These are phyloP conservation scores for Cetoscarus ocellatus DNA, from an alignment of 2,797 vertebrate genomes.

Conservation along the genomic window DNA sequence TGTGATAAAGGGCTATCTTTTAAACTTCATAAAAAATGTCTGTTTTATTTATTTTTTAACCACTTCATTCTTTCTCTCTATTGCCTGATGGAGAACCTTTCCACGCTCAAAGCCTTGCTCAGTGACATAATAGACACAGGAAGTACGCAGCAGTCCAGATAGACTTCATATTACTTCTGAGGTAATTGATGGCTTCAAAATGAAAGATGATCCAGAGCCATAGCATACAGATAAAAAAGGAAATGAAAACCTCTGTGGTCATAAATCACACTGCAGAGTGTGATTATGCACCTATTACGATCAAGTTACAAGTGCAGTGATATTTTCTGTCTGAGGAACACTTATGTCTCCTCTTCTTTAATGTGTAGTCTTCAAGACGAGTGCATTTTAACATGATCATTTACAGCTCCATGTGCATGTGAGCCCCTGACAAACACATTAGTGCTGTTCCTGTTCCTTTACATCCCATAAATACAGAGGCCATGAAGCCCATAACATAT, in stretches of 20 bases:
- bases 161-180: conserved; percentile 44
- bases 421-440: conserved; percentile 9
- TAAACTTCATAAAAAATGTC: conserved; percentile 2
- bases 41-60: conserved; percentile 6
- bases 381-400: conserved; percentile 64
- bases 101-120: conserved; percentile 20
- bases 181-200: conserved; percentile 55
- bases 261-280: conserved; percentile 64
- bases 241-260: conserved; percentile 65
- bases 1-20: conserved; percentile 8
- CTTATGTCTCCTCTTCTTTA: conserved; percentile 48
- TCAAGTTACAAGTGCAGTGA: conserved; percentile 55
- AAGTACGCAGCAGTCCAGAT: conserved; percentile 37
- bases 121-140: conserved; percentile 33
- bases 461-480: not conserved
- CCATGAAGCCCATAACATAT: too few relatives aligned
- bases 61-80: conserved; percentile 1
- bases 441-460: not conserved
- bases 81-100: conserved; percentile 23
- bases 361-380: conserved; percentile 33
- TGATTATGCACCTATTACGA: conserved; percentile 54
- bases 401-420: conserved; percentile 33
- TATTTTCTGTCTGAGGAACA: conserved; percentile 29
- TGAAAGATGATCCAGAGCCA: conserved; percentile 53
- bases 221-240: conserved; percentile 63